Base-by-base conservation (phyloP, 2,113 vertebrate genomes). In the Eudyptes chrysolophus region DNA sequence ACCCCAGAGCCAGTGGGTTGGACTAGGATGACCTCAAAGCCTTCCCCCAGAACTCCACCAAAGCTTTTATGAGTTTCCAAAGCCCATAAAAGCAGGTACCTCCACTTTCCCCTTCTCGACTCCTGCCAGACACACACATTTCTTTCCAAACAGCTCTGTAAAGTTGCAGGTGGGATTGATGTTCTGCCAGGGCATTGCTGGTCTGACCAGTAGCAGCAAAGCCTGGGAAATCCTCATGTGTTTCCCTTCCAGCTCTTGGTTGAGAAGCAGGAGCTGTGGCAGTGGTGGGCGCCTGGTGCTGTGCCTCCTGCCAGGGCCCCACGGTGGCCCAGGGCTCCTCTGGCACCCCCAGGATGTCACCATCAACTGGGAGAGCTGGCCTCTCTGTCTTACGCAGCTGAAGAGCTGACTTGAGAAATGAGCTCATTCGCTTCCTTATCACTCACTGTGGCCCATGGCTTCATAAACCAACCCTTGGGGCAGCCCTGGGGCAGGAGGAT, bases 1-100 rank as follows among this genome's bases (percentile, higher is more conserved):
- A 3, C 7, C 24, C 60, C 4, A 0, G 36, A 79, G 42, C 30
- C 44, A 34, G 21, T 1, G 5, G 11, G 1, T 30, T 7, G 10
- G 65, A 24, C 36, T 44, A 82, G 38, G 66, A 38, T 5, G 17
- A 20, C 38, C 48, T 46, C 29, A 84, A 78, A 89, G 5, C 8
- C 27, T 87, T 46, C 13, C 40, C 34, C 52, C 34, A 75, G 34
- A 77, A 29, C 62, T 52, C 30, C 49, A 22, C 19, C 62, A 87
- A 79, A 77, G 66, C 8, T 89, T 78, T 79, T 17, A 42, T 0
- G 2, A 87, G 74, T 60, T 94, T 72, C 62, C 79, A 83, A 54
- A 85, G 54, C 30, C 64, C 58, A 38, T 44, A 49, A 58, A 84
- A 70, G 32, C 66, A 92, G 54, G 40, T 61, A 20, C 19, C 49